Percentiles rank a stretch among this genome's conserved stretches.
These are phyloP conservation scores for Notiomystis cincta DNA, from an alignment of 2,113 vertebrate genomes.

Conservation along the genomic window DNA sequence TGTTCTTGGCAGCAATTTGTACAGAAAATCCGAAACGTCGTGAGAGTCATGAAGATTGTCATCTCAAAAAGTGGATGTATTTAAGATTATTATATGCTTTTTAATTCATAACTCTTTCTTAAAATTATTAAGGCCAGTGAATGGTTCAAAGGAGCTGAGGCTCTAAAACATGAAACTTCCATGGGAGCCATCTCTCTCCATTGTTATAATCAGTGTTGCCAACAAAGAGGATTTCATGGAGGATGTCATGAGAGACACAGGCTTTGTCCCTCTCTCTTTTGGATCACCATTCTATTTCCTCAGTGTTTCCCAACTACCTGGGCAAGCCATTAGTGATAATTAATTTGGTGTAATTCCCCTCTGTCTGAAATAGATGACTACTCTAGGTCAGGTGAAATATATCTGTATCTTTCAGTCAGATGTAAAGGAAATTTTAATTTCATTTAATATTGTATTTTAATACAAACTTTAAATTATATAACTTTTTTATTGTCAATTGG, in stretches of 20 bases:
- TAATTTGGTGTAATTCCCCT: neutral
- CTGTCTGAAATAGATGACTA: neutral
- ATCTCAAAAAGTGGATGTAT: neutral
- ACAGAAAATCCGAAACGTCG: neutral
- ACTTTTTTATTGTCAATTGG: neutral
- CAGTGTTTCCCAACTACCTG: neutral
- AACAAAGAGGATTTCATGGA: neutral
- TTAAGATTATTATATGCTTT: neutral
- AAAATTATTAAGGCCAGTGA: neutral
- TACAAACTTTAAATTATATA: neutral
- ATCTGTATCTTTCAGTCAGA: neutral
- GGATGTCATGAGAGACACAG: neutral
- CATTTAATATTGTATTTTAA: neutral
- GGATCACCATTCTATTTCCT: neutral
- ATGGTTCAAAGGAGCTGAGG: neutral
- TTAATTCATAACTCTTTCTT: neutral
- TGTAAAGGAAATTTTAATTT: neutral
- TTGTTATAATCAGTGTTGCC: neutral
- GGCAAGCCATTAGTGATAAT: too few relatives aligned
- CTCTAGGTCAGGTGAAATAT: neutral
- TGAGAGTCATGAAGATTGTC: neutral
- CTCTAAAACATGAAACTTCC: neutral
- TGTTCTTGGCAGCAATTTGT: neutral
- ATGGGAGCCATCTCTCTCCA: neutral
- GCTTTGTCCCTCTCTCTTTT: neutral